phyloP scores from a whole-genome alignment of 2,113 vertebrate species.

The Sula dactylatra region DNA sequence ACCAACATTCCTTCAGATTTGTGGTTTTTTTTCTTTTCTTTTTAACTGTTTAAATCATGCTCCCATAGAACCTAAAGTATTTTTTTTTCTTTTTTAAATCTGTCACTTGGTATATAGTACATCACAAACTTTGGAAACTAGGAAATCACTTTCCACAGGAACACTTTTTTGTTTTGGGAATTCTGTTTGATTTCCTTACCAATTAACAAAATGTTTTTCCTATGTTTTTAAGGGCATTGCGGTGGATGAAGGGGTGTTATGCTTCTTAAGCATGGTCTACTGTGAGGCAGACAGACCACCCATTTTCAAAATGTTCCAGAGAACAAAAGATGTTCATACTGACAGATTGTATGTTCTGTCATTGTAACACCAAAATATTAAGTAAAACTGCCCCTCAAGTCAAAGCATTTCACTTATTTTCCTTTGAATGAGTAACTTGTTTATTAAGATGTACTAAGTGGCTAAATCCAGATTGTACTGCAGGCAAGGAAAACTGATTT shows the following conservation, averaged over 20 bases:
- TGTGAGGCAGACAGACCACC: background rate
- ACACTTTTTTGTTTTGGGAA: background rate
- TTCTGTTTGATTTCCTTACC: background rate
- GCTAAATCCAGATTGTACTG: constrained; percentile 55
- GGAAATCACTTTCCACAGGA: background rate
- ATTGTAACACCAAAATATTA: constrained; percentile 59
- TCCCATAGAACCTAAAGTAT: background rate
- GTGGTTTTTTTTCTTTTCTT: background rate
- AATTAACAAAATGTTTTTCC: background rate
- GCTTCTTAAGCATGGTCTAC: background rate
- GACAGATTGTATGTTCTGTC: constrained; percentile 51
- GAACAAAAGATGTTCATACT: constrained; percentile 61
- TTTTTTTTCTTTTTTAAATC: background rate
- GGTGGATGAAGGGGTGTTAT: background rate
- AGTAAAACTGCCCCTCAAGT: constrained; percentile 72
- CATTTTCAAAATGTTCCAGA: background rate
- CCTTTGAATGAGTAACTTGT: constrained; percentile 71
- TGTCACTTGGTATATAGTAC: background rate
- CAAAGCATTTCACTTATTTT: constrained; percentile 77
- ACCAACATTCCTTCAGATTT: background rate
- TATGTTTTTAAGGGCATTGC: background rate
- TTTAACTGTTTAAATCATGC: background rate
- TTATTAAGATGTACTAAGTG: constrained; percentile 73
- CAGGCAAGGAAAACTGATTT: constrained; percentile 68
- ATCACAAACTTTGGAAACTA: background rate